Evolutionary conservation across 2,113 vertebrate species (phyloP).

Genomic region (Rhombomys opimus): DNA sequence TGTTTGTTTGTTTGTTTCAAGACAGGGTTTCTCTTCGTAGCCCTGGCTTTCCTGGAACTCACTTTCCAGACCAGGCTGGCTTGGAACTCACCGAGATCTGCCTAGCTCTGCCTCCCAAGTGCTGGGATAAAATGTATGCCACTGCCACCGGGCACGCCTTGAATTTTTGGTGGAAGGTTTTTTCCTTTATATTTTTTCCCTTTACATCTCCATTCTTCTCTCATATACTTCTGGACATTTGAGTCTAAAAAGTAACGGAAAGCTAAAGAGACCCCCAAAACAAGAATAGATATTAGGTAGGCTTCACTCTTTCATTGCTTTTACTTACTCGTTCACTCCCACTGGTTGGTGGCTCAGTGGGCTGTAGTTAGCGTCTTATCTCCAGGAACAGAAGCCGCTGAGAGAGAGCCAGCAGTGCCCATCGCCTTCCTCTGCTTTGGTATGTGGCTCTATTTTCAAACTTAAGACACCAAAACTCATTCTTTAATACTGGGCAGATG

Average conservation of each 20-base stretch:
- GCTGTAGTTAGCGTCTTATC: neutral
- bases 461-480: neutral
- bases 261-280: neutral
- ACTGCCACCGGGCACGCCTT: neutral
- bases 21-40: no score
- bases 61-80: no score
- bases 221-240: neutral
- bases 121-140: no score
- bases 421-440: neutral
- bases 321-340: neutral
- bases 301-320: neutral
- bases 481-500: neutral
- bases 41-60: no score
- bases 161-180: neutral
- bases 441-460: neutral
- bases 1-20: no score
- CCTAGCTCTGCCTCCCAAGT: no score
- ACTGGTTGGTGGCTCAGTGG: neutral
- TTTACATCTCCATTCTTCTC: neutral
- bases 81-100: no score
- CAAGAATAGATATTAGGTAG: neutral
- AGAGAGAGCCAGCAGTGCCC: neutral
- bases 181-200: neutral
- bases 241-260: conserved; percentile 31
- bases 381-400: conserved; percentile 27